Base-by-base conservation (phyloP, 2,797 vertebrate genomes). In the Chaunax sp. region DNA sequence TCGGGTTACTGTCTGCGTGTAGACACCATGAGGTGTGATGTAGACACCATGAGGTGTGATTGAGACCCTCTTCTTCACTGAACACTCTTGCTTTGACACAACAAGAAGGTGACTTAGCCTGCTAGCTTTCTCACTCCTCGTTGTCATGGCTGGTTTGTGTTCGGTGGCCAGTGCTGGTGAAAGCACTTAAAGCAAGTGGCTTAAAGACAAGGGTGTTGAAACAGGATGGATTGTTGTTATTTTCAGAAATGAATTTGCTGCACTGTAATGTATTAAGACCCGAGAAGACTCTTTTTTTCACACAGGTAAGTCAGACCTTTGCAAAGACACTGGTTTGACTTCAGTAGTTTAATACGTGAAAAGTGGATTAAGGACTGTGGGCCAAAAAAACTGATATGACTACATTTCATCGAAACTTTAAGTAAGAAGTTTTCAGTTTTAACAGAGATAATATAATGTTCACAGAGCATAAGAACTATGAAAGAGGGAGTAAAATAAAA, bases 81-180 rank as follows among this genome's bases (percentile, higher is more conserved):
- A 78, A 62, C 67, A 56, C 65, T 63, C 66, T 57, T 35, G 78
- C 75, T 83, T 82, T 83, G 86, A 84, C 82, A 83, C 55, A 70
- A 88, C 76, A 75, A 73, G 82, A 73, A 83, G 80, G 81, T 78
- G 83, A 75, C 85, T 88, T 75, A 83, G 80, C 82, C 88, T 79
- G 81, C 72, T 67, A 68, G 87, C 81, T 77, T 49, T 68, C 64
- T 77, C 65, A 22, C 75, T 74, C 70, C 70, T 53, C n/a, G 69
- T 72, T 87, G 88, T 87, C 89, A 60, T 1, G 49, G 75, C 61
- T 4, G 26, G 64, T 90, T 89, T 90, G 78, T 73, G 78, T 90
- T 47, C 56, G 63, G 55, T n/a, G 64, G 76, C 30, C 62, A 1
- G 47, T 22, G 59, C 35, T 11, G 38, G 52, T 51, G 49, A 47